Evolutionary conservation across 2,888 invertebrate species (phyloP).

Genomic region (Parnassius smintheus): DNA sequence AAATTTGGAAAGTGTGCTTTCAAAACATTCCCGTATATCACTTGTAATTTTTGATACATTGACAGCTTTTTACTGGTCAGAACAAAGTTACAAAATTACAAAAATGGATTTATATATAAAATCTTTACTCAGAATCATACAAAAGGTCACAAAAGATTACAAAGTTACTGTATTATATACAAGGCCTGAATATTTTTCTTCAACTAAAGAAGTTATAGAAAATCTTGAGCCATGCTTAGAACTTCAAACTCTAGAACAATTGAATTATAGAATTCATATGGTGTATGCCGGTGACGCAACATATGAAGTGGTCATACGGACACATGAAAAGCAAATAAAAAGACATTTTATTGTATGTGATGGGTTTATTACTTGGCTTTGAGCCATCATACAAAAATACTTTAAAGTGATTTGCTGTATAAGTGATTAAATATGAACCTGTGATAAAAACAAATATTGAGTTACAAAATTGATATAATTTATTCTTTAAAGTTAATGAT

Average conservation of each 20-base stretch:
- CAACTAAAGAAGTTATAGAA: slow-evolving; percentile 54
- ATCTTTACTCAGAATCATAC: slow-evolving; percentile 61
- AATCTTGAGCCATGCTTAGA: slow-evolving; percentile 45
- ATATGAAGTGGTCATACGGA: slow-evolving; percentile 41
- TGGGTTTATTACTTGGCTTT: slow-evolving; percentile 33
- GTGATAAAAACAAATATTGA: neutral
- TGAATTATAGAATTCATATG: slow-evolving; percentile 65
- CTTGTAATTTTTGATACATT: slow-evolving; percentile 67
- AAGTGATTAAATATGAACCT: neutral
- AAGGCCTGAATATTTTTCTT: slow-evolving; percentile 73
- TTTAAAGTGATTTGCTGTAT: too few species aligned
- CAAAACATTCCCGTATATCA: slow-evolving; percentile 57
- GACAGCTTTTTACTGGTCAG: slow-evolving; percentile 78
- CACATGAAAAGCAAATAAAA: slow-evolving; percentile 35
- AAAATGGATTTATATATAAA: slow-evolving; percentile 77
- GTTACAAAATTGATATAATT: too few species aligned
- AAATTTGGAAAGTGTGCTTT: slow-evolving; percentile 64
- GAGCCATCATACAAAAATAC: neutral
- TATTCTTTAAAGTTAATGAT: too few species aligned
- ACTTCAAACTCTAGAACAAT: slow-evolving; percentile 42
- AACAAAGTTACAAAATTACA: slow-evolving; percentile 64
- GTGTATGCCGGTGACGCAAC: slow-evolving; percentile 30
- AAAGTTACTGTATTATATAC: slow-evolving; percentile 77
- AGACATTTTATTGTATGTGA: slow-evolving; percentile 40
- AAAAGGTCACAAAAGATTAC: slow-evolving; percentile 69